phyloP scores from a whole-genome alignment of 2,797 vertebrate species.

The Tenualosa thibaudeaui region DNA sequence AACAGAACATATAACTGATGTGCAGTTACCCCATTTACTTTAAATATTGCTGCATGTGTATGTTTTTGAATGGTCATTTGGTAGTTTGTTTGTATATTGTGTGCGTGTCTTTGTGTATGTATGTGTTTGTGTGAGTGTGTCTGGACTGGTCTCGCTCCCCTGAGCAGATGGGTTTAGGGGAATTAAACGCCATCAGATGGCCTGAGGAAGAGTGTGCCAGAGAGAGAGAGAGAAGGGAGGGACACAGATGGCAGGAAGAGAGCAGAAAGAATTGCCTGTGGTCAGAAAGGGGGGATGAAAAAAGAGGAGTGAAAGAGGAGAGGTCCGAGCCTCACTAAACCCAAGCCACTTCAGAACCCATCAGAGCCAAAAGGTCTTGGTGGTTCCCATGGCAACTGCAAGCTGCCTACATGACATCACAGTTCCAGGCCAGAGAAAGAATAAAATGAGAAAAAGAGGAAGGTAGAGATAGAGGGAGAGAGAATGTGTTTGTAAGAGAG shows the following conservation, averaged over 20 bases:
- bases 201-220: constrained; percentile 38
- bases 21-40: neutral
- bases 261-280: constrained; percentile 17
- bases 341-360: neutral
- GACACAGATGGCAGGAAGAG: constrained; percentile 23
- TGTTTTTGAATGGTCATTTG: neutral
- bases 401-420: constrained; percentile 23
- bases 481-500: no score
- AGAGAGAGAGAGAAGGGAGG: constrained; percentile 1
- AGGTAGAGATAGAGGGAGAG: neutral
- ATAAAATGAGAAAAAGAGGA: neutral
- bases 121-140: constrained; percentile 28
- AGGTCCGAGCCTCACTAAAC: constrained; percentile 1
- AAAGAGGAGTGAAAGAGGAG: constrained; percentile 18
- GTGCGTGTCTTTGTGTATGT: neutral
- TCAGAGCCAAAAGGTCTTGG: neutral
- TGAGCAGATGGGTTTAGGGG: constrained; percentile 50
- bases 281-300: constrained; percentile 7
- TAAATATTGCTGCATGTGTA: neutral
- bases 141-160: constrained; percentile 43
- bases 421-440: neutral
- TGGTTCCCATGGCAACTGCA: constrained; percentile 18
- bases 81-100: neutral
- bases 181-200: constrained; percentile 46
- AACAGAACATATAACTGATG: neutral